These are phyloP conservation scores for Cassiopea andromeda DNA, from an alignment of 30 jellyfish, hydroid and myxozoan species.

Conservation along the genomic window DNA sequence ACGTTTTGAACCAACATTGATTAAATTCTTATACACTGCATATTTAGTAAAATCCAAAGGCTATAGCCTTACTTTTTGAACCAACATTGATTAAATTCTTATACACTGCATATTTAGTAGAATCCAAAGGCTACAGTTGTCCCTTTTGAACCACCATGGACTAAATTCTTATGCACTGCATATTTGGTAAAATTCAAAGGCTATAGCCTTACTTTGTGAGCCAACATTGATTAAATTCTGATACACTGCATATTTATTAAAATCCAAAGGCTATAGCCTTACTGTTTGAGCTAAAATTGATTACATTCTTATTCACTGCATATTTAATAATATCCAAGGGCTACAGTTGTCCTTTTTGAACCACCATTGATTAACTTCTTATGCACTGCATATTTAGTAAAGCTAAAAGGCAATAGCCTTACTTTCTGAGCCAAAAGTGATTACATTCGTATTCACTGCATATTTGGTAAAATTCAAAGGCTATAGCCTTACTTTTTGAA, in stretches of 20 bases:
- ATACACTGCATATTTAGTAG: neutral
- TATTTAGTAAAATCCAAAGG: neutral
- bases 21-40: neutral
- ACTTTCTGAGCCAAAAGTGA: too few species aligned
- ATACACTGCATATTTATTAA: neutral
- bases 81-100: neutral
- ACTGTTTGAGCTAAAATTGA: neutral
- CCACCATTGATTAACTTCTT: neutral
- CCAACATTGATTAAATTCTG: neutral
- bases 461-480: too few species aligned
- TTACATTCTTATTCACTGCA: neutral
- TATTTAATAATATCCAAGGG: neutral
- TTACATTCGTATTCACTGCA: too few species aligned
- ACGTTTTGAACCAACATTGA: too few species aligned
- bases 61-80: constrained; percentile 1
- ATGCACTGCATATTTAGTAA: neutral
- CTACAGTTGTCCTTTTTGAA: neutral
- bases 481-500: neutral
- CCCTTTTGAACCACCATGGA: neutral
- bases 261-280: constrained; percentile 3
- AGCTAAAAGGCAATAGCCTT: neutral
- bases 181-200: neutral
- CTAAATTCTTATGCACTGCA: neutral
- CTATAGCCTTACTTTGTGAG: neutral
- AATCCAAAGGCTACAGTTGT: neutral